Percentiles rank a stretch among this genome's conserved stretches.
Evolutionary conservation across 92 coral and sea anemone species (phyloP).

Genomic region (Palythoa grandis): DNA sequence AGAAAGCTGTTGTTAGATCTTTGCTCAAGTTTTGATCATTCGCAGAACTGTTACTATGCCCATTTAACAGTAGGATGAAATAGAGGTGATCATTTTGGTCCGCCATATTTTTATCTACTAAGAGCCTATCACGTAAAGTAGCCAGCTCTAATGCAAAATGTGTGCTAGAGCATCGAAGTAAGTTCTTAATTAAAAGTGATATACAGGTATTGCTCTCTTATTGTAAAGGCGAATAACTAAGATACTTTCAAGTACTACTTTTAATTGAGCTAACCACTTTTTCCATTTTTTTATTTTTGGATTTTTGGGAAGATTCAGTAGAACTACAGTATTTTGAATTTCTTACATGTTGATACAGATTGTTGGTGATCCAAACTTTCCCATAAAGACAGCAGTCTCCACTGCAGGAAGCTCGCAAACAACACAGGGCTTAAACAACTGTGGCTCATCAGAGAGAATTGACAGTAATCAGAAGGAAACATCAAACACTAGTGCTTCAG

Average conservation of each 20-base stretch:
- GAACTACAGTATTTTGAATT: neutral
- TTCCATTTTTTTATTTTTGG: neutral
- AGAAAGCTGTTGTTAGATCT: no score
- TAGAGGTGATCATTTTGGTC: no score
- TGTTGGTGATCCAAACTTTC: constrained; percentile 16
- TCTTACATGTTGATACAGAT: neutral
- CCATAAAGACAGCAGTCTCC: neutral
- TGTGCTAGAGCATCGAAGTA: no score
- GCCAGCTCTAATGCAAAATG: no score
- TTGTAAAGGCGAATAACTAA: no score
- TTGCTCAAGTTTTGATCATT: no score
- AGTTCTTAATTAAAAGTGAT: no score
- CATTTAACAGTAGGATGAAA: no score
- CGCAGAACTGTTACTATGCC: no score
- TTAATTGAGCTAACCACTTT: neutral
- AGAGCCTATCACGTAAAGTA: no score
- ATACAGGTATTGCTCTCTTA: no score
- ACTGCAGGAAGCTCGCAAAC: constrained; percentile 29
- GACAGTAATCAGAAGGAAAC: neutral
- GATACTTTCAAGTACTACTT: neutral
- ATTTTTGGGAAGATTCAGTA: neutral
- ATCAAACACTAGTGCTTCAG: neutral
- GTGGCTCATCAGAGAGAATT: constrained; percentile 14
- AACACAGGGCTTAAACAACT: constrained; percentile 5
- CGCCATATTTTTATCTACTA: no score